Evolutionary conservation across 1,140 invertebrate genomes (phyloP).

Genomic region (Euura saliciscinereae): DNA sequence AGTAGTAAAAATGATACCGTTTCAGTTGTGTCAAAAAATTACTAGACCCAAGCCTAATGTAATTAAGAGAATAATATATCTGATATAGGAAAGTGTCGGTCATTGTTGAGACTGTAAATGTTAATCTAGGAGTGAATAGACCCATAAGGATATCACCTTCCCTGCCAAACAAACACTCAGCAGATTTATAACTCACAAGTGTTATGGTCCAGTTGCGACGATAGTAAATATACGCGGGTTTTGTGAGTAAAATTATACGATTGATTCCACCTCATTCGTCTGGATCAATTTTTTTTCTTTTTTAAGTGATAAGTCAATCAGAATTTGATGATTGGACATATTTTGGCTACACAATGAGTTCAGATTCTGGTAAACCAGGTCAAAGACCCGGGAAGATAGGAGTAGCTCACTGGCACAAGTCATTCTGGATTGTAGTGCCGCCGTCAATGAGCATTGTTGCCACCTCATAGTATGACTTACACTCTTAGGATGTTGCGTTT

Average conservation of each 20-base stretch:
- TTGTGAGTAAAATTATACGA: not conserved
- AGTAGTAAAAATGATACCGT: too few species aligned
- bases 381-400: constrained; percentile 26
- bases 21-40: too few species aligned
- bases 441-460: constrained; percentile 55
- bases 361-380: constrained; percentile 31
- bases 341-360: not conserved
- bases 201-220: constrained; percentile 34
- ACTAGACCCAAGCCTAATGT: constrained; percentile 15
- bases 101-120: constrained; percentile 21
- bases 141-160: constrained; percentile 26
- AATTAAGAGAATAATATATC: constrained; percentile 28
- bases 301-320: not conserved
- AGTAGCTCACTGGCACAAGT: constrained; percentile 41
- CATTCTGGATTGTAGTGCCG: constrained; percentile 36
- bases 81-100: constrained; percentile 25
- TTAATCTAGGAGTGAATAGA: constrained; percentile 7
- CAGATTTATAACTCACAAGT: constrained; percentile 25
- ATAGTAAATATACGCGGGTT: constrained; percentile 26
- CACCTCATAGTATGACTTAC: constrained; percentile 55
- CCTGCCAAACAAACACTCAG: constrained; percentile 28
- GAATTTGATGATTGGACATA: not conserved
- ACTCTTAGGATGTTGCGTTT: constrained; percentile 48
- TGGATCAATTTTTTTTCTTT: too few species aligned
- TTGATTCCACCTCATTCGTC: not conserved